Percentiles rank a stretch among this genome's conserved stretches.
These are phyloP conservation scores for Latheticus oryzae DNA, from an alignment of 2,888 invertebrate genomes.

Conservation along the genomic window DNA sequence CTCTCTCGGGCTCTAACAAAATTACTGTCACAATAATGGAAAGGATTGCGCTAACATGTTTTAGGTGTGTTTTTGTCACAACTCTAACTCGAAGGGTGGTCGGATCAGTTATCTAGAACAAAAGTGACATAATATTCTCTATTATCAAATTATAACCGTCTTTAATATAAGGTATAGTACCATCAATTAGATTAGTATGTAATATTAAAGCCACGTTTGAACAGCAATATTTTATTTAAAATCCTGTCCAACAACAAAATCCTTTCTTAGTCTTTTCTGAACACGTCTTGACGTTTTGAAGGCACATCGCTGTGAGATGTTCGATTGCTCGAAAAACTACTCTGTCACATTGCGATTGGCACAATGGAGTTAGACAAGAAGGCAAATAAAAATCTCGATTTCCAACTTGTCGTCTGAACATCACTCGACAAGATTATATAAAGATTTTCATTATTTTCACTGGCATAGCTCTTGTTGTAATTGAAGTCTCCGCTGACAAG, in stretches of 20 bases:
- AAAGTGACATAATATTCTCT: conserved; percentile 31
- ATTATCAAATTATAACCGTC: conserved; percentile 39
- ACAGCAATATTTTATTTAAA: too few relatives aligned
- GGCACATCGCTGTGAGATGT: conserved; percentile 13
- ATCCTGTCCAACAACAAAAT: too few relatives aligned
- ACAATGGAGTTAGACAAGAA: conserved; percentile 23
- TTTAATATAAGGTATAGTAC: too few relatives aligned
- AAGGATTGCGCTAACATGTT: conserved; percentile 55
- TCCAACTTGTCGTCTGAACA: conserved; percentile 25
- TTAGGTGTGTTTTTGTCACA: conserved; percentile 53
- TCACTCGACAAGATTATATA: conserved; percentile 33
- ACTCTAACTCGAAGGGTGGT: conserved; percentile 42
- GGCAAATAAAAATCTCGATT: conserved; percentile 36
- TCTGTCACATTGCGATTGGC: conserved; percentile 28
- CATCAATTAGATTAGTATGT: too few relatives aligned
- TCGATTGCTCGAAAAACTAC: conserved; percentile 23
- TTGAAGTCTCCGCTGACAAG: conserved; percentile 40
- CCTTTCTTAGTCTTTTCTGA: too few relatives aligned
- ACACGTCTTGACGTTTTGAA: conserved; percentile 2
- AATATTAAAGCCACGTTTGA: too few relatives aligned
- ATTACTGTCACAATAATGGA: conserved; percentile 57
- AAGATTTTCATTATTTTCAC: conserved; percentile 47
- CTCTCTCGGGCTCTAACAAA: conserved; percentile 52
- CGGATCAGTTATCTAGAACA: conserved; percentile 23
- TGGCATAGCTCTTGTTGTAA: conserved; percentile 40